phyloP scores from a whole-genome alignment of 2,888 invertebrate species.

The Stratiomys singularior region DNA sequence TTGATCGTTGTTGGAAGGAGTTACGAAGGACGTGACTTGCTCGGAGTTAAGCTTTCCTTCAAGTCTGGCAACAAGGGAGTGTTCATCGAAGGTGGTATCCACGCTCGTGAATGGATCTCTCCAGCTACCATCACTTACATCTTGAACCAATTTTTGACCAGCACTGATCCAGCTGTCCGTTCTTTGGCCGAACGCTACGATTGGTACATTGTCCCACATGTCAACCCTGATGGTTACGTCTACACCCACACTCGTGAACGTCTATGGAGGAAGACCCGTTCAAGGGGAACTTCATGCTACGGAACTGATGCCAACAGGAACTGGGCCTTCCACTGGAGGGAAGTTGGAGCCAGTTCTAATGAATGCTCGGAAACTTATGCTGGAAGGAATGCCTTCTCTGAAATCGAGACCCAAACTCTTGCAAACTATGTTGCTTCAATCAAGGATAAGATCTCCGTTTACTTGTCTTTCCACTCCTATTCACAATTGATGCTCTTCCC shows the following conservation, averaged over 20 bases:
- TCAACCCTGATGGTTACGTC: slow-evolving; percentile 82
- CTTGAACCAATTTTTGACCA: slow-evolving; percentile 71
- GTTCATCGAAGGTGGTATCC: slow-evolving; percentile 73
- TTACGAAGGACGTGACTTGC: slow-evolving; percentile 71
- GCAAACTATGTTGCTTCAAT: slow-evolving; percentile 69
- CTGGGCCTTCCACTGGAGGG: slow-evolving; percentile 73
- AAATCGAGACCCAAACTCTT: slow-evolving; percentile 68
- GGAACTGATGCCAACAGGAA: slow-evolving; percentile 75
- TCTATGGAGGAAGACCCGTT: slow-evolving; percentile 75
- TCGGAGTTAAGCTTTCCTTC: slow-evolving; percentile 70
- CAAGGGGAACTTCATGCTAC: slow-evolving; percentile 65
- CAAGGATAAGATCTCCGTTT: slow-evolving; percentile 69
- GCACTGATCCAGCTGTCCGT: slow-evolving; percentile 66
- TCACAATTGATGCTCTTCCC: slow-evolving; percentile 78
- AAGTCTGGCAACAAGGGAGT: slow-evolving; percentile 68
- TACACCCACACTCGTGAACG: slow-evolving; percentile 74
- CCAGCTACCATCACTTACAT: slow-evolving; percentile 74
- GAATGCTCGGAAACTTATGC: slow-evolving; percentile 66
- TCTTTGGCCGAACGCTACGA: slow-evolving; percentile 70
- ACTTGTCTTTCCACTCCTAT: slow-evolving; percentile 80
- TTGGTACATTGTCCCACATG: slow-evolving; percentile 79
- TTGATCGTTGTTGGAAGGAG: slow-evolving; percentile 68
- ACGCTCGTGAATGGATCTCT: slow-evolving; percentile 81
- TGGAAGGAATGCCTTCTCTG: slow-evolving; percentile 70
- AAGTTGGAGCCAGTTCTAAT: slow-evolving; percentile 66